Evolutionary conservation across 1,140 invertebrate genomes (phyloP), one percentile per base, ranked within the genome.

Genomic region (Drosophila teissieri): DNA sequence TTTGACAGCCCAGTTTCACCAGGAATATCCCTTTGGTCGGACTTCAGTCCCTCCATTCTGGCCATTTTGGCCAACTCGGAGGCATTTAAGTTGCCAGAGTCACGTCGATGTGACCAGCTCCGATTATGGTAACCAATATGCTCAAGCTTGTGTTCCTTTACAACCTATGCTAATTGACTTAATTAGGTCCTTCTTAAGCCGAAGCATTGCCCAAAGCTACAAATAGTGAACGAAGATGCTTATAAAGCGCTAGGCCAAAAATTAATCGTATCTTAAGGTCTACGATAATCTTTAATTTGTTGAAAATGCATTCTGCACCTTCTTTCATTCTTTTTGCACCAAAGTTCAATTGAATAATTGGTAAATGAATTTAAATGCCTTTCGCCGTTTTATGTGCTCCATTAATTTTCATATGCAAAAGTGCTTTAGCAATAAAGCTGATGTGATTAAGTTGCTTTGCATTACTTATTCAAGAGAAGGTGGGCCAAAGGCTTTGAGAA

Each of bases 381-480:
- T 42, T 19, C 54, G 15, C 14, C n/a, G 11, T 56, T 74, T 57
- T 58, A 75, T 65, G 48, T 31, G 15, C 15, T 17, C 34, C 61
- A 75, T 75, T 75, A 53, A 54, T 77, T 77, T 77, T 39, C 63
- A 77, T 69, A 77, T 77, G 73, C 56, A 37, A 60, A 75, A 53
- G 73, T 70, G 22, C 39, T 60, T 77, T 8, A 39, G 64, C 73
- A 70, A 62, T 78, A 78, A 78, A 70, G 52, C 62, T 70, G 73
- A 78, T 76, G 74, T 77, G 63, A 69, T 78, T 67, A 78, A 78
- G 55, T 70, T 57, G 72, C 53, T 67, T 53, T 56, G 36, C 69
- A 88, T 88, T 88, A 88, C 74, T 88, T 90, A 88, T 88, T 90
- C 49, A 84, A 84, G 65, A 48, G 51, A 52, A 31, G 10, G 31